Evolutionary conservation across 2,888 invertebrate species (phyloP).

Genomic region (Microplitis deprimator): DNA sequence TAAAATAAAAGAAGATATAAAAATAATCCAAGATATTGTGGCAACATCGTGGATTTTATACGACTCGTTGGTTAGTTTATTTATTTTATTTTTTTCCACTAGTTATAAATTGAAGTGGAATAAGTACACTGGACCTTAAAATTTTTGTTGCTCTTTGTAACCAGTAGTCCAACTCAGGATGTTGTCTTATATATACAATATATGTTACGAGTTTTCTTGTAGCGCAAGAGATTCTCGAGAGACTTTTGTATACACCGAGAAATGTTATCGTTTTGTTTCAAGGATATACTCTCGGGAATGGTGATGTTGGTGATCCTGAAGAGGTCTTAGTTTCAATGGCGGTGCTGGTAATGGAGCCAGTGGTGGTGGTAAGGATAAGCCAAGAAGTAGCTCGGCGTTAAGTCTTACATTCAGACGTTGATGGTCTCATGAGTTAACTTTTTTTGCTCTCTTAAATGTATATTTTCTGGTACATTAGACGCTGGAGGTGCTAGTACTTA

Average conservation of each 20-base stretch:
- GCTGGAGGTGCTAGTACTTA: conserved; percentile 50
- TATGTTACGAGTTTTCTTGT: neutral
- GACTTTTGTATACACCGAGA: conserved; percentile 32
- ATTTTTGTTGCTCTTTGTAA: neutral
- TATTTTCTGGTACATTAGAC: conserved; percentile 60
- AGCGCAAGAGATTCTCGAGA: conserved; percentile 30
- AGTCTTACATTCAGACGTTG: conserved; percentile 21
- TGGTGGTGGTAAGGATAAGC: neutral
- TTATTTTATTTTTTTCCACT: neutral
- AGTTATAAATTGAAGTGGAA: conserved; percentile 17
- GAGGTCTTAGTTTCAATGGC: neutral
- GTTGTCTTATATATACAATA: neutral
- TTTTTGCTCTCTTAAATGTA: conserved; percentile 46
- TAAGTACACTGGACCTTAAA: conserved; percentile 7
- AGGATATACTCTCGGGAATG: conserved; percentile 30
- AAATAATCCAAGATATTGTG: neutral
- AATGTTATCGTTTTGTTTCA: conserved; percentile 38
- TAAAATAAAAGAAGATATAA: neutral
- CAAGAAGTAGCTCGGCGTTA: conserved; percentile 10
- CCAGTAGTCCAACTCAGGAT: neutral
- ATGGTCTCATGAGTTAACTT: conserved; percentile 22
- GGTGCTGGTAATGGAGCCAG: neutral
- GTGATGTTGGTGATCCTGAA: conserved; percentile 2
- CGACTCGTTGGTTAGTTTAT: neutral
- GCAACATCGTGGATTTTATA: neutral